Conservation (phyloP, 2,797 vertebrate genomes). For the Falco peregrinus region DNA sequence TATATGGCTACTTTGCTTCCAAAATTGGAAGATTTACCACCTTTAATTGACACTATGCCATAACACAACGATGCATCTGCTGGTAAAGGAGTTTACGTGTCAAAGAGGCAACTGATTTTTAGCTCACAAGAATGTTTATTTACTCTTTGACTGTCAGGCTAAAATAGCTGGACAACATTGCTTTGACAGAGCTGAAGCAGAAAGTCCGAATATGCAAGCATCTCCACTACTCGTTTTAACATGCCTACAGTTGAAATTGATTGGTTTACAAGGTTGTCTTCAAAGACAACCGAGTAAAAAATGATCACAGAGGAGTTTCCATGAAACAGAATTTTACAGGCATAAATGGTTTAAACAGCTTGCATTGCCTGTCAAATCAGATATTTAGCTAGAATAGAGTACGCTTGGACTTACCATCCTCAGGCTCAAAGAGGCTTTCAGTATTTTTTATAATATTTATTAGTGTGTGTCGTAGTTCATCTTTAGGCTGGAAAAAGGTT, state of each 20-base stretch:
- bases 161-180: background rate
- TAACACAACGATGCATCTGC: background rate
- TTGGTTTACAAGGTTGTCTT: background rate
- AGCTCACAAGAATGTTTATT: background rate
- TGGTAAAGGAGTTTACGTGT: background rate
- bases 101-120: background rate
- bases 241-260: background rate
- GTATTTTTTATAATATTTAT: slow-evolving; percentile 62
- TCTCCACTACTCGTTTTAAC: background rate
- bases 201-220: background rate
- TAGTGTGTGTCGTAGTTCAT: slow-evolving; percentile 68
- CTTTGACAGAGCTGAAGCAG: background rate
- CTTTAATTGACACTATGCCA: background rate
- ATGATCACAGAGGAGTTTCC: background rate
- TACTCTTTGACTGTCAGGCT: background rate
- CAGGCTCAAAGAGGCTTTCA: slow-evolving; percentile 34
- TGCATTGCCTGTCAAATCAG: background rate
- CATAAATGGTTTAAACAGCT: background rate
- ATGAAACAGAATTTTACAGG: background rate
- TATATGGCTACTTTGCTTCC: background rate
- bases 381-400: background rate
- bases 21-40: background rate
- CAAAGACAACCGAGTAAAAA: background rate
- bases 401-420: slow-evolving; percentile 67
- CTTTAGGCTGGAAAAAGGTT: slow-evolving; percentile 74